These are phyloP conservation scores for Drosophila antonietae DNA, from an alignment of 2,888 invertebrate genomes.

Conservation along the genomic window DNA sequence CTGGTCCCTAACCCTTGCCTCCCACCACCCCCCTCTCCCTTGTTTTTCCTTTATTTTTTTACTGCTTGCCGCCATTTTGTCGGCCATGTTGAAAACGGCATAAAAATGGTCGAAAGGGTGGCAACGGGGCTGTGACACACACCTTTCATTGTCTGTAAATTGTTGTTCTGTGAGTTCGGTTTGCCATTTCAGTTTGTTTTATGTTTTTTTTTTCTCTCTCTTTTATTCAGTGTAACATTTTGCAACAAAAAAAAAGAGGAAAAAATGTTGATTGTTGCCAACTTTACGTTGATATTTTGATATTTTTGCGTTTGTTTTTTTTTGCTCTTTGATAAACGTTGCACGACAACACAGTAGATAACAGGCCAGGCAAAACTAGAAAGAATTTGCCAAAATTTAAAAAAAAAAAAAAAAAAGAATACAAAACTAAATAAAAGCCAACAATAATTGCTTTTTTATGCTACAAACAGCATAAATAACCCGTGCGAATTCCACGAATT, in stretches of 20 bases:
- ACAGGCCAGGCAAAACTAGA: slow-evolving; percentile 14
- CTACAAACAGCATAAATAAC: slow-evolving; percentile 65
- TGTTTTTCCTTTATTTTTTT: not conserved
- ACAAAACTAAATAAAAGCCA: slow-evolving; percentile 25
- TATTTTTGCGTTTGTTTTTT: slow-evolving; percentile 25
- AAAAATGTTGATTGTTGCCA: slow-evolving; percentile 65
- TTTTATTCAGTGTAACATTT: slow-evolving; percentile 27
- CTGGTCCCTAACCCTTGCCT: too few relatives aligned
- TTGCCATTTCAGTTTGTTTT: slow-evolving; percentile 4
- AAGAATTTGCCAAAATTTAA: slow-evolving; percentile 36
- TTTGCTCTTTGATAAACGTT: slow-evolving; percentile 48
- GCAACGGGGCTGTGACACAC: slow-evolving; percentile 14
- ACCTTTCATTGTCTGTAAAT: slow-evolving; percentile 38
- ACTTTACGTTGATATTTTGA: slow-evolving; percentile 53
- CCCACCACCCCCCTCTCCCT: not conserved
- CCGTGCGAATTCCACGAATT: slow-evolving; percentile 14
- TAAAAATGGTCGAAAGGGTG: not conserved
- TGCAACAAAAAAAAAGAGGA: slow-evolving; percentile 22
- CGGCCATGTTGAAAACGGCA: slow-evolving; percentile 28
- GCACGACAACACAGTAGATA: slow-evolving; percentile 45
- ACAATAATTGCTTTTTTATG: slow-evolving; percentile 74
- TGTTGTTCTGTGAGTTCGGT: slow-evolving; percentile 35
- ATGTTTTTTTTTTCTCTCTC: not conserved
- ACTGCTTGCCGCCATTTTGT: slow-evolving; percentile 30
- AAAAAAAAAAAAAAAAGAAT: slow-evolving; percentile 24